Evolutionary conservation across 2,113 vertebrate species (phyloP).

Genomic region (Neofelis nebulosa): DNA sequence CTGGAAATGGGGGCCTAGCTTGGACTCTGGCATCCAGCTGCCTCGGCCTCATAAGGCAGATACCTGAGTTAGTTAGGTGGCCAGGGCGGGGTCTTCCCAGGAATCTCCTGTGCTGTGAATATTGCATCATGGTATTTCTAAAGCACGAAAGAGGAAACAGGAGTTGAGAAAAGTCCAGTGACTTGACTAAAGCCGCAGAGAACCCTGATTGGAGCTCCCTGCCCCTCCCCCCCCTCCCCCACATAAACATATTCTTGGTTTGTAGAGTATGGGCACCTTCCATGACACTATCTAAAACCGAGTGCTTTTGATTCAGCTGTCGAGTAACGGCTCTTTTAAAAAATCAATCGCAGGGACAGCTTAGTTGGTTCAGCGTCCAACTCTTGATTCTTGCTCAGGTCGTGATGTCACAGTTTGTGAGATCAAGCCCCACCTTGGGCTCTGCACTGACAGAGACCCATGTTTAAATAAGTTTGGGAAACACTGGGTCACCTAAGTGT

Average conservation of each 20-base stretch:
- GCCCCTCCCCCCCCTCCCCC: accelerated
- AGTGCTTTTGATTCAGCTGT: not conserved
- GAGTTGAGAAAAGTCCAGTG: not conserved
- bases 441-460: too few relatives aligned
- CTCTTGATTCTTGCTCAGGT: too few relatives aligned
- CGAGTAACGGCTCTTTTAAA: not conserved
- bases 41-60: not conserved
- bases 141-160: not conserved
- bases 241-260: not conserved
- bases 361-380: too few relatives aligned
- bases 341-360: not conserved
- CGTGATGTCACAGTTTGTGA: too few relatives aligned
- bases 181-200: not conserved
- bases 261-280: not conserved
- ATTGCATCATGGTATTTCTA: not conserved
- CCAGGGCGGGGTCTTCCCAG: too few relatives aligned
- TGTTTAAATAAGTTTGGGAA: not conserved
- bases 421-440: too few relatives aligned
- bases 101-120: not conserved
- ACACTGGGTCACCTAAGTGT: not conserved
- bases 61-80: not conserved
- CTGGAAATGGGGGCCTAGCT: not conserved
- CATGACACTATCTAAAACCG: not conserved
- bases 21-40: accelerated
- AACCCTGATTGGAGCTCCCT: not conserved